These are phyloP conservation scores for Leucania comma DNA, from an alignment of 2,888 invertebrate species.

Conservation along the genomic window DNA sequence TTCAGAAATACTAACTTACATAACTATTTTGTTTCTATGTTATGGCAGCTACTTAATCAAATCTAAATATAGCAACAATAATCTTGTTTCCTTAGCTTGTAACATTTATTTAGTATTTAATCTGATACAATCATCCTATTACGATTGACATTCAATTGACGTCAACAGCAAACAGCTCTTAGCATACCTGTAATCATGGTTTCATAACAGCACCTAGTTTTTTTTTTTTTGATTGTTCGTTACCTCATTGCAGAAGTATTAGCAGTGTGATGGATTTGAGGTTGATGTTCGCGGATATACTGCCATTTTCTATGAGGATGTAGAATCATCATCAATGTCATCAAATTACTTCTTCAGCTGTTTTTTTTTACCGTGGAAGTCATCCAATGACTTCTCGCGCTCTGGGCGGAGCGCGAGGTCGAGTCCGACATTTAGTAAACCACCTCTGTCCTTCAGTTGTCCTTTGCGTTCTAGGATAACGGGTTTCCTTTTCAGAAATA, in stretches of 20 bases:
- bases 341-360: too few relatives aligned
- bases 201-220: conserved; percentile 31
- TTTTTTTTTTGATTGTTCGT: conserved; percentile 36
- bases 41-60: background rate
- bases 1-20: too few relatives aligned
- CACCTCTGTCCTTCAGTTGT: too few relatives aligned
- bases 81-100: conserved; percentile 16
- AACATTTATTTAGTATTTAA: conserved; percentile 35
- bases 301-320: too few relatives aligned
- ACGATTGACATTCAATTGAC: conserved; percentile 52
- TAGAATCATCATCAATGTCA: too few relatives aligned
- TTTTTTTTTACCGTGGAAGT: too few relatives aligned
- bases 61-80: conserved; percentile 35
- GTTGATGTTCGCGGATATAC: too few relatives aligned
- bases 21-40: background rate
- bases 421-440: too few relatives aligned
- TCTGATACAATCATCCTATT: conserved; percentile 52
- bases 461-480: too few relatives aligned
- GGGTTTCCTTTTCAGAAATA: too few relatives aligned
- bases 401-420: too few relatives aligned
- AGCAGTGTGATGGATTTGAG: background rate
- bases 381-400: too few relatives aligned
- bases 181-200: conserved; percentile 44
- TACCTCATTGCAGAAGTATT: background rate
- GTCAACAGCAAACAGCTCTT: conserved; percentile 45